A percentile compares a stretch with the other conserved stretches of the same genome.
phyloP scores from a whole-genome alignment of 2,888 invertebrate genomes.

The Mesorhabditis belari region DNA sequence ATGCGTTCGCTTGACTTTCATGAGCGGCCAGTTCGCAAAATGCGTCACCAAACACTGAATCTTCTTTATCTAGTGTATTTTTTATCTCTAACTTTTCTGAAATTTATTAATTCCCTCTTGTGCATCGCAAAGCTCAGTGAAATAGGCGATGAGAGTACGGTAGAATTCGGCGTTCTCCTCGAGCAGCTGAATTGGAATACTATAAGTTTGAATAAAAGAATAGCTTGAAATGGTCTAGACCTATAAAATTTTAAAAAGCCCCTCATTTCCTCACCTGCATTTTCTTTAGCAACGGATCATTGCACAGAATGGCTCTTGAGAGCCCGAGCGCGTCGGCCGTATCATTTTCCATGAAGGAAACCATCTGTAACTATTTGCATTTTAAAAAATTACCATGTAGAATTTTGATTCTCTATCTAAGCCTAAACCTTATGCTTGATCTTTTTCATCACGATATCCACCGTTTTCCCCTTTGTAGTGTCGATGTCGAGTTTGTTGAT shows the following conservation, averaged over 20 bases:
- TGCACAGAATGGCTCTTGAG: slow-evolving; percentile 91
- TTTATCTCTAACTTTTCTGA: slow-evolving; percentile 34
- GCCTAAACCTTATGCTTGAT: slow-evolving; percentile 57
- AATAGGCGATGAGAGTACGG: slow-evolving; percentile 32
- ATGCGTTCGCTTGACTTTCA: slow-evolving; percentile 59
- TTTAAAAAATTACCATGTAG: neutral
- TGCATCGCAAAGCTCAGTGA: slow-evolving; percentile 28
- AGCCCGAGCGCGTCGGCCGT: slow-evolving; percentile 83
- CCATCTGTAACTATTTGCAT: slow-evolving; percentile 63
- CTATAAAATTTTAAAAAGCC: too few relatives aligned
- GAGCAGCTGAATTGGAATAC: slow-evolving; percentile 62
- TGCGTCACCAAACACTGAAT: slow-evolving; percentile 78
- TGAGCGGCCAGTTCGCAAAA: slow-evolving; percentile 89
- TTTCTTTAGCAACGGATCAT: slow-evolving; percentile 90
- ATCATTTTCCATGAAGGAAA: slow-evolving; percentile 83
- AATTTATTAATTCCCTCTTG: slow-evolving; percentile 26
- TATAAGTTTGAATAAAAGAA: slow-evolving; percentile 59
- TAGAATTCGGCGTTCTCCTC: slow-evolving; percentile 89
- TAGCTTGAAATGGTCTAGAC: too few relatives aligned
- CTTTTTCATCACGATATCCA: slow-evolving; percentile 94
- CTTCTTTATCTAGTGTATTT: too few relatives aligned
- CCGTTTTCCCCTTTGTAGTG: slow-evolving; percentile 84
- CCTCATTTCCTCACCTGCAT: slow-evolving; percentile 40
- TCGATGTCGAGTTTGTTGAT: slow-evolving; percentile 98
- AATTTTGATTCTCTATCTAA: too few relatives aligned